Base-by-base conservation (phyloP, 2,113 vertebrate species). In the Orientallactaga bullata region DNA sequence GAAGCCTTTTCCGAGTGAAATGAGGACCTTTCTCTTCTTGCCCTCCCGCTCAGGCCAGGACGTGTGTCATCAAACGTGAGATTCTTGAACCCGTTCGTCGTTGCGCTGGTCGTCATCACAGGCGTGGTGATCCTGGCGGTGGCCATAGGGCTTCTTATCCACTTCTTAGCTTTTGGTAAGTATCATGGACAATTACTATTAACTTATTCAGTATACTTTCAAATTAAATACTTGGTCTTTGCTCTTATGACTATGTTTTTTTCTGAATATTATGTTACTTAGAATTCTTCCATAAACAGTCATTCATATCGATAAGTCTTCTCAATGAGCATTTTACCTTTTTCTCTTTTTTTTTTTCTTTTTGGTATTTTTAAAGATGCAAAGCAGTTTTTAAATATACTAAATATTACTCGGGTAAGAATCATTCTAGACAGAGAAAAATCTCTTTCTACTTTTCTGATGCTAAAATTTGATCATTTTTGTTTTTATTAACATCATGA, bases 151-250 rank as follows among this genome's bases (percentile, higher is more conserved):
- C 92, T 98, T 47, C 96, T 98, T 32, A 93, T 97, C 84, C 95
- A 98, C 96, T 98, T 98, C 94, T 95, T 98, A 88, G 94, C 95
- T 42, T 97, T 98, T 74, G 98, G 98, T 98, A 96, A 98, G 97
- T 97, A 88, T 13, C 20, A 80, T 15, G 60, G 10, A 60, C 51
- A 74, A 51, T 42, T 68, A 79, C 21, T 85, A 55, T 28, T 83
- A 35, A 87, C 86, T 68, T 55, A 72, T 23, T 60, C 73, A 47
- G 39, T 84, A 69, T 7, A 23, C 10, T 83, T 90, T 91, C 63
- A 71, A n/a, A 47, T 87, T 83, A 63, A 87, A 91, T 80, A 9
- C 15, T 13, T 76, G n/a, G 0, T 32, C 32, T 61, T 90, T 39
- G 21, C 24, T 60, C 9, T 61, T 86, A 63, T 58, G 66, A 26